Conservation (phyloP, 2,797 vertebrate genomes). For the Chrosomus eos region DNA sequence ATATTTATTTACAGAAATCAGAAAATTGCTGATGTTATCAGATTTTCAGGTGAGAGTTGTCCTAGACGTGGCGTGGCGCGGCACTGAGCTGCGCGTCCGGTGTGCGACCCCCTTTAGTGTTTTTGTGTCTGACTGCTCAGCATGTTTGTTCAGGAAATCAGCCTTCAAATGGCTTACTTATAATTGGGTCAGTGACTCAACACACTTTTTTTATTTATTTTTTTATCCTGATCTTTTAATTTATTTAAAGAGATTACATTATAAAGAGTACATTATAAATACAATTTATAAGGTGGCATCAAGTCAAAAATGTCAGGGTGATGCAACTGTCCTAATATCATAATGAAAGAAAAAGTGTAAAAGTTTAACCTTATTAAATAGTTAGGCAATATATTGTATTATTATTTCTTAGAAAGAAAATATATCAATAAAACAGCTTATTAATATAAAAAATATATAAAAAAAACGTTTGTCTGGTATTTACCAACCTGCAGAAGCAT, state of each 20-base stretch:
- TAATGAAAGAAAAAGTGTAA: not conserved
- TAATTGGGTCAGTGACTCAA: conserved; percentile 2
- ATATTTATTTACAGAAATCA: too few relatives aligned
- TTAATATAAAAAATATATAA: not conserved
- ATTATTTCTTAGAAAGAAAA: not conserved
- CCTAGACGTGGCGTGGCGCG: too few relatives aligned
- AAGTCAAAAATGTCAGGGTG: not conserved
- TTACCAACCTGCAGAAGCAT: not conserved
- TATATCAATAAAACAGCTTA: not conserved
- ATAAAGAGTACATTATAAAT: not conserved
- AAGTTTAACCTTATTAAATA: not conserved
- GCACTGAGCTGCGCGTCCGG: too few relatives aligned
- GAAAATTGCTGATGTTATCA: too few relatives aligned
- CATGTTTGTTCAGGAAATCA: not conserved
- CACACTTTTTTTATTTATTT: not conserved
- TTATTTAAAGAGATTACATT: not conserved
- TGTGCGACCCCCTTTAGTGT: too few relatives aligned
- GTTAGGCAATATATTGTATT: not conserved
- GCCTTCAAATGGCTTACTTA: not conserved
- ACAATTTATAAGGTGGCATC: not conserved
- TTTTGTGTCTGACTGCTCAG: not conserved
- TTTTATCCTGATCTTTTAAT: not conserved
- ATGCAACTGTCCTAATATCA: not conserved
- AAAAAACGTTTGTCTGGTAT: not conserved
- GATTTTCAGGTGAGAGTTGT: too few relatives aligned